Evolutionary conservation across 92 coral and sea anemone genomes (phyloP).

Genomic region (Pocillopora meandrina): DNA sequence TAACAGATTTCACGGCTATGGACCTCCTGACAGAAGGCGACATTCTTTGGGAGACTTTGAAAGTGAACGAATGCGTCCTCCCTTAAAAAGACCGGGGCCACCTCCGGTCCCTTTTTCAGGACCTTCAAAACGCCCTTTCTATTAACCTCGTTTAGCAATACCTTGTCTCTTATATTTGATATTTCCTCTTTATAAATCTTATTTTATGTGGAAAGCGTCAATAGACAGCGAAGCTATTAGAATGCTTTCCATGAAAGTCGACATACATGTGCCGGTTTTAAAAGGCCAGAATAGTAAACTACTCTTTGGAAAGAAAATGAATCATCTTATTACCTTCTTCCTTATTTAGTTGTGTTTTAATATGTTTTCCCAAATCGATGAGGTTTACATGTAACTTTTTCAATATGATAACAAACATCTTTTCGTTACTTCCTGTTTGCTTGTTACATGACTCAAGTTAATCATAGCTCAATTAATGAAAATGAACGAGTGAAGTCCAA

Average conservation of each 20-base stretch:
- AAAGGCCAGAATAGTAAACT: too few relatives aligned
- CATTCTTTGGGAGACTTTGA: conserved; percentile 42
- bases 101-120: conserved; percentile 62
- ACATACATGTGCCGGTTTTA: background rate
- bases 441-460: too few relatives aligned
- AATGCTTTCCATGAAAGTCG: background rate
- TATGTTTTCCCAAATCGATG: too few relatives aligned
- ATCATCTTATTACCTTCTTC: too few relatives aligned
- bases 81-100: conserved; percentile 63
- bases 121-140: conserved; percentile 58
- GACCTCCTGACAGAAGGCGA: conserved; percentile 54
- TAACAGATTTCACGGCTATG: conserved; percentile 40
- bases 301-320: too few relatives aligned
- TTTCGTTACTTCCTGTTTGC: too few relatives aligned
- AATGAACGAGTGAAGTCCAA: background rate
- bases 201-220: background rate
- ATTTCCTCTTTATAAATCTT: background rate
- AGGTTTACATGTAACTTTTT: too few relatives aligned
- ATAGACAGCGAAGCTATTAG: background rate
- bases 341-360: too few relatives aligned
- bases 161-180: background rate
- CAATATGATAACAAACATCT: too few relatives aligned
- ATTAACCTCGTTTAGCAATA: background rate
- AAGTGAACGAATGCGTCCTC: conserved; percentile 24
- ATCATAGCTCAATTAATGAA: background rate